Conservation (phyloP, 2,888 invertebrate genomes). For the Drosophila fulvimacula region DNA sequence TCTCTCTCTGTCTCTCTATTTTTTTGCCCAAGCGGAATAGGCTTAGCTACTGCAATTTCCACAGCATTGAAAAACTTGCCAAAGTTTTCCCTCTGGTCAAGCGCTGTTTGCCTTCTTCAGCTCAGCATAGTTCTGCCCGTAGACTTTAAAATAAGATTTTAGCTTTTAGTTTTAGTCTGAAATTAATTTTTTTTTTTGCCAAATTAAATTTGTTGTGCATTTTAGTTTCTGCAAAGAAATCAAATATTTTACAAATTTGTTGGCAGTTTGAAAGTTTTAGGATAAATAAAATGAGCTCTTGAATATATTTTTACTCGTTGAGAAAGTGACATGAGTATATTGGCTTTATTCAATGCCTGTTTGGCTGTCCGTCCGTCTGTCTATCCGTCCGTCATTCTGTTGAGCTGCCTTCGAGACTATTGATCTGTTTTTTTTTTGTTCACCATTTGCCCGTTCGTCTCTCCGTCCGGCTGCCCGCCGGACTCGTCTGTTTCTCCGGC, state of each 20-base stretch:
- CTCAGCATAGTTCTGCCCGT: background rate
- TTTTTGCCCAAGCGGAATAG: slow-evolving; percentile 27
- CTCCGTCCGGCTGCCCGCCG: background rate
- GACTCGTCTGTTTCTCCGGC: background rate
- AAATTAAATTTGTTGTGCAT: background rate
- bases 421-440: too few relatives aligned
- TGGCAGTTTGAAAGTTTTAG: background rate
- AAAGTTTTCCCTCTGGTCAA: slow-evolving; percentile 7
- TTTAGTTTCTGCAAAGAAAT: background rate
- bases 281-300: background rate
- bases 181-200: background rate
- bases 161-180: background rate
- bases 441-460: background rate
- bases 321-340: background rate
- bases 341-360: background rate
- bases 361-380: background rate
- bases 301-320: background rate
- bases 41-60: slow-evolving; percentile 19
- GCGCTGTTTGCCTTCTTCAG: background rate
- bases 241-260: background rate
- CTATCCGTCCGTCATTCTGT: background rate
- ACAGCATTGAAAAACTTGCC: slow-evolving; percentile 3
- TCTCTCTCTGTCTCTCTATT: background rate
- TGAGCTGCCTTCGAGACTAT: too few relatives aligned
- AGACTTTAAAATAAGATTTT: background rate